Conservation (phyloP, 2,113 vertebrate genomes). For the Xyrauchen texanus region DNA sequence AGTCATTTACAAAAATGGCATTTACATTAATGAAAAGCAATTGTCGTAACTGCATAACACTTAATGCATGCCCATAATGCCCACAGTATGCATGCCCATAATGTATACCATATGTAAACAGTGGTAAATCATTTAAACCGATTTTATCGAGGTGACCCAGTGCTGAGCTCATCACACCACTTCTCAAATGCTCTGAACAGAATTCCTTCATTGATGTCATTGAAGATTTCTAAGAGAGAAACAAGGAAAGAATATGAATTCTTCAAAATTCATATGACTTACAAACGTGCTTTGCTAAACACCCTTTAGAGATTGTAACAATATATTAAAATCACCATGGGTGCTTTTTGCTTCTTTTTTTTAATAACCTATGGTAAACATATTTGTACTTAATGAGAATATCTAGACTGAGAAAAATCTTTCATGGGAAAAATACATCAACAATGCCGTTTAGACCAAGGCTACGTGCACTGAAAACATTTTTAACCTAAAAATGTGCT, state of each 20-base stretch:
- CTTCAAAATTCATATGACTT: background rate
- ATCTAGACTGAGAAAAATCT: no score
- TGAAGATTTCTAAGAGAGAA: slow-evolving; percentile 76
- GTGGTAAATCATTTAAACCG: background rate
- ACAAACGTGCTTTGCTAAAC: no score
- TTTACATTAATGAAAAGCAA: background rate
- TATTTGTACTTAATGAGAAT: no score
- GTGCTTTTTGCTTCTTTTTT: no score
- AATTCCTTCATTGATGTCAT: slow-evolving; percentile 72
- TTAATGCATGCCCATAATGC: background rate
- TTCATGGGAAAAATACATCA: no score
- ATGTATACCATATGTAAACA: slow-evolving; percentile 15
- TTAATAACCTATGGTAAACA: no score
- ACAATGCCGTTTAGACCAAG: no score
- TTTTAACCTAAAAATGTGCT: no score
- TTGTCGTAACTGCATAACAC: slow-evolving; percentile 19
- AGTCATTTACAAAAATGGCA: slow-evolving; percentile 7
- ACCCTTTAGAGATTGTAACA: no score
- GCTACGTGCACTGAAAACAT: no score
- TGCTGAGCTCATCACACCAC: slow-evolving; percentile 72
- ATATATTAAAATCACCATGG: no score
- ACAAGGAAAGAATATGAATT: background rate
- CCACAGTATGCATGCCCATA: background rate
- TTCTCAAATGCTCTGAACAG: slow-evolving; percentile 68
- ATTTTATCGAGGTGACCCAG: slow-evolving; percentile 24